These are phyloP conservation scores for Drosophila dives DNA, from an alignment of 2,888 invertebrate species.

Conservation along the genomic window DNA sequence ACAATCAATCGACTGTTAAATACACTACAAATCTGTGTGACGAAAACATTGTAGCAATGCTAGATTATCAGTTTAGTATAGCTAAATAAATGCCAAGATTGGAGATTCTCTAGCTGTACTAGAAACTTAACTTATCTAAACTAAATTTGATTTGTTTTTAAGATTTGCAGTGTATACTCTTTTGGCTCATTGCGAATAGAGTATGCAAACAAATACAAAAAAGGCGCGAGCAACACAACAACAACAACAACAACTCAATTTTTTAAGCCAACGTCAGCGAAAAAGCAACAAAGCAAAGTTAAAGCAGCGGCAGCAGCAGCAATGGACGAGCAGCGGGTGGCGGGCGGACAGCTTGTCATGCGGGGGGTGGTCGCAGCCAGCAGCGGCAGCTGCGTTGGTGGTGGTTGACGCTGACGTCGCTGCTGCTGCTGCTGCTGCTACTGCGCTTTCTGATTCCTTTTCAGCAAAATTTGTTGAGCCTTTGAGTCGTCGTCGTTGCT, in stretches of 20 bases:
- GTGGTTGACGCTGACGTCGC: slow-evolving; percentile 60
- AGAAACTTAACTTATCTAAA: not conserved
- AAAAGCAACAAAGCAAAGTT: slow-evolving; percentile 59
- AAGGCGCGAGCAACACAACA: slow-evolving; percentile 54
- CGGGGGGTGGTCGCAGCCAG: slow-evolving; percentile 49
- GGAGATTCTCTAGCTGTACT: not conserved
- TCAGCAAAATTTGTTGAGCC: slow-evolving; percentile 77
- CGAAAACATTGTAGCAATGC: not conserved
- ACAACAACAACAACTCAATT: slow-evolving; percentile 34
- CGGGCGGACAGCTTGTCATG: slow-evolving; percentile 26
- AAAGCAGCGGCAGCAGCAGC: slow-evolving; percentile 24
- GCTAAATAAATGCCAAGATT: not conserved
- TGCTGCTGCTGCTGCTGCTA: slow-evolving; percentile 48
- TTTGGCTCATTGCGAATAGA: slow-evolving; percentile 3
- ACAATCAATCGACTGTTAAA: not conserved
- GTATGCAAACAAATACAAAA: slow-evolving; percentile 32
- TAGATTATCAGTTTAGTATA: not conserved
- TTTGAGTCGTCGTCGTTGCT: slow-evolving; percentile 58
- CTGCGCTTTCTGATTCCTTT: slow-evolving; percentile 75
- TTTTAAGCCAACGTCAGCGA: slow-evolving; percentile 66
- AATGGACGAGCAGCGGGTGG: slow-evolving; percentile 15
- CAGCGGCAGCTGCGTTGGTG: slow-evolving; percentile 65
- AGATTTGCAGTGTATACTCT: slow-evolving; percentile 3
- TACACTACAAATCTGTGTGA: not conserved
- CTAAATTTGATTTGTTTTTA: not conserved